A percentile compares a stretch with the other conserved stretches of the same genome.
Conservation (phyloP, 2,113 vertebrate genomes). For the Xenopus tropicalis region DNA sequence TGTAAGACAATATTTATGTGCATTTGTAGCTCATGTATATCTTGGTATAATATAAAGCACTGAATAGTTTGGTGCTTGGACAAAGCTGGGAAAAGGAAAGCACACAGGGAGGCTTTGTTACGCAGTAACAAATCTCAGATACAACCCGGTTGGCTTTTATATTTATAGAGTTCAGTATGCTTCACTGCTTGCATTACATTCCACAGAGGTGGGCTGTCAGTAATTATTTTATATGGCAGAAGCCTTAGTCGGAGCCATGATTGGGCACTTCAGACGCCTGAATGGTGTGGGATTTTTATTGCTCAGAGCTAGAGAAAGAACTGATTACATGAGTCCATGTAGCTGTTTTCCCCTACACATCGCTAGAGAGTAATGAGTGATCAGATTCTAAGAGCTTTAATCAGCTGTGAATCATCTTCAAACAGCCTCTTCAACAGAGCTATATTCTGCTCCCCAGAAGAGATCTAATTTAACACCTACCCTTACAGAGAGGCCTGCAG, state of each 20-base stretch:
- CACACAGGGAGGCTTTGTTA: not conserved
- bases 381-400: conserved; percentile 20
- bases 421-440: conserved; percentile 18
- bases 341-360: conserved; percentile 7
- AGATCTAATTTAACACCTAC: conserved; percentile 9
- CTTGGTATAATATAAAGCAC: not conserved
- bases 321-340: conserved; percentile 3
- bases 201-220: not conserved
- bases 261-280: not conserved
- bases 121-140: not conserved
- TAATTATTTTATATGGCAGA: not conserved
- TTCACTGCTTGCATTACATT: conserved; percentile 4
- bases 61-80: not conserved
- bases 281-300: not conserved
- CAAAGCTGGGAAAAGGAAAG: not conserved
- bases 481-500: not conserved
- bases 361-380: conserved; percentile 16
- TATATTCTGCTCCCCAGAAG: not conserved
- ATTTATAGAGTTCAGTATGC: not conserved
- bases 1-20: no score
- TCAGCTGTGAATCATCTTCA: conserved; percentile 27
- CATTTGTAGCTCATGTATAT: not conserved
- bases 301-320: not conserved
- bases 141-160: not conserved
- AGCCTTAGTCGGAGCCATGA: not conserved